Evolutionary conservation across 2,113 vertebrate species (phyloP).

Genomic region (Lathamus discolor): DNA sequence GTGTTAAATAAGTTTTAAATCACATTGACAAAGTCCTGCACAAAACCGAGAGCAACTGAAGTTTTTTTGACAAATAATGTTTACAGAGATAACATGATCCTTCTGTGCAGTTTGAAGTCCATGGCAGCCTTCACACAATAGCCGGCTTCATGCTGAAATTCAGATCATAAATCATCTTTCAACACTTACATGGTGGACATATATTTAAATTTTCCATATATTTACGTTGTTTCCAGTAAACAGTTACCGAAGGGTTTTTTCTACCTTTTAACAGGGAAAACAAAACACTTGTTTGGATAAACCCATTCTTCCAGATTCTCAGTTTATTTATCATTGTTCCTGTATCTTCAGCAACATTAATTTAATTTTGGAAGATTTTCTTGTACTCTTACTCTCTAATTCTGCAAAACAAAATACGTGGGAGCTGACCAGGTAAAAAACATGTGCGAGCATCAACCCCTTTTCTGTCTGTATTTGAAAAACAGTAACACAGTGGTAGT

Average conservation of each 20-base stretch:
- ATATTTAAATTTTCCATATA: background rate
- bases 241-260: rapidly evolving
- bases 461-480: background rate
- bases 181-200: background rate
- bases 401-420: background rate
- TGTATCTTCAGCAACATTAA: background rate
- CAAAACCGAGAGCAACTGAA: background rate
- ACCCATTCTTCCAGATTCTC: background rate
- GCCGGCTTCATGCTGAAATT: background rate
- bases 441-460: background rate
- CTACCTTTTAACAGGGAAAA: background rate
- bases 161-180: background rate
- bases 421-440: background rate
- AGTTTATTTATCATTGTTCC: background rate
- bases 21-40: background rate
- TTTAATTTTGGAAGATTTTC: background rate
- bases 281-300: background rate
- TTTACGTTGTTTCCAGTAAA: background rate
- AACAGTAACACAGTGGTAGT: background rate
- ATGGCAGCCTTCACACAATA: background rate
- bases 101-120: background rate
- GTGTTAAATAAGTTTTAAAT: background rate
- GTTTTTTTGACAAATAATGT: background rate
- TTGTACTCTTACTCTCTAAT: background rate
- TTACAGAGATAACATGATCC: background rate